phyloP scores from a whole-genome alignment of 2,797 vertebrate genomes.

The Balearica regulorum region DNA sequence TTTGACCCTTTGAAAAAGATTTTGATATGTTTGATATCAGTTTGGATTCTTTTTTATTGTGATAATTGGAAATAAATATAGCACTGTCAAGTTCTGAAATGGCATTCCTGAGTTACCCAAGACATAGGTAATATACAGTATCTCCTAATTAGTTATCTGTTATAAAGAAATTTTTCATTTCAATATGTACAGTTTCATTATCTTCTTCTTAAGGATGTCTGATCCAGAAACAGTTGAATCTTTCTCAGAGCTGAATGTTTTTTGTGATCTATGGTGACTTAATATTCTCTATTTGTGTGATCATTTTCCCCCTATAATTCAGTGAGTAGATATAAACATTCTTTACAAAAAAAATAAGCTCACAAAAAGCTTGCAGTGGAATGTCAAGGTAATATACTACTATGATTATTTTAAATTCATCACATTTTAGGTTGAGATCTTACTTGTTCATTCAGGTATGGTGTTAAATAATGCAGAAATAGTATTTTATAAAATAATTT shows the following conservation, averaged over 20 bases:
- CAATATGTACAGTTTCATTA: background rate
- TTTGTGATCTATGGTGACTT: background rate
- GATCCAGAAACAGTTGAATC: background rate
- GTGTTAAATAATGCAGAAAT: background rate
- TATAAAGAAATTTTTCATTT: background rate
- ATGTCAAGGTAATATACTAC: background rate
- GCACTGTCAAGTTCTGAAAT: background rate
- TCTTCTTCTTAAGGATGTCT: background rate
- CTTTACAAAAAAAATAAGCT: background rate
- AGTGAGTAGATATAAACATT: background rate
- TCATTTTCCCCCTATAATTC: background rate
- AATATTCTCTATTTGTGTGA: background rate
- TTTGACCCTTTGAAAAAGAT: background rate
- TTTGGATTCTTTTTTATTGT: constrained; percentile 7
- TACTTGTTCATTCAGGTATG: background rate
- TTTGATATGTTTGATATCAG: background rate
- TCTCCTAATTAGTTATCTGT: background rate
- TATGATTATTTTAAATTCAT: background rate
- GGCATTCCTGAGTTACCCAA: background rate
- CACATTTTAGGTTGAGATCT: background rate
- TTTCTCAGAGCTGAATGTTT: background rate
- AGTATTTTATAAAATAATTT: background rate
- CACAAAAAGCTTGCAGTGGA: background rate
- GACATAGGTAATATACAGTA: background rate
- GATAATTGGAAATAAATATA: background rate